Percentiles rank a stretch among this genome's conserved stretches.
phyloP scores from a whole-genome alignment of 2,888 invertebrate genomes.

The Amblyteles armatorius region DNA sequence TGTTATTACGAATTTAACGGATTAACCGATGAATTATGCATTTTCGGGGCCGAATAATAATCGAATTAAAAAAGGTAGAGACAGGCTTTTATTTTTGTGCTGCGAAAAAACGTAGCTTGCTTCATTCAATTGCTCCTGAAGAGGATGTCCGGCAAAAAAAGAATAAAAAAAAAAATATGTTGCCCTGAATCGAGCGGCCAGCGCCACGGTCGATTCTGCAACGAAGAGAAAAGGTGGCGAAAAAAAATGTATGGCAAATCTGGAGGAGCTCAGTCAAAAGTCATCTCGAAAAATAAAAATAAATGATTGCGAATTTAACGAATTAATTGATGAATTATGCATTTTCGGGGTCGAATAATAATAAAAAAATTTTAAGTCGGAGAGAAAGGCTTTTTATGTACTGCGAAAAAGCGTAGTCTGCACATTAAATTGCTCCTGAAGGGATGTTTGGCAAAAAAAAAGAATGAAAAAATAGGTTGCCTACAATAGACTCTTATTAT shows the following conservation, averaged over 20 bases:
- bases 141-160: constrained; percentile 21
- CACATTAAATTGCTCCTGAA: no score
- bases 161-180: constrained; percentile 15
- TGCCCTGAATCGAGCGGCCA: constrained; percentile 26
- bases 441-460: not conserved
- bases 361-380: no score
- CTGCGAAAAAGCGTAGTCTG: not conserved
- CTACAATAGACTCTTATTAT: not conserved
- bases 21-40: no score
- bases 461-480: constrained; percentile 13
- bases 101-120: not conserved
- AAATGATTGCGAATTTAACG: no score
- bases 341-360: no score
- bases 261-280: not conserved
- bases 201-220: constrained; percentile 36
- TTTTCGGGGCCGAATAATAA: no score
- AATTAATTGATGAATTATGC: no score
- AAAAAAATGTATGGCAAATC: constrained; percentile 65
- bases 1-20: not conserved
- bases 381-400: not conserved
- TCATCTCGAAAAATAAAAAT: not conserved
- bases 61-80: no score
- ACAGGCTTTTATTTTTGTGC: not conserved
- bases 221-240: constrained; percentile 38
- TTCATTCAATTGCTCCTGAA: not conserved